Evolutionary conservation across 2,113 vertebrate genomes (phyloP), one percentile per base, ranked within the genome.

Genomic region (Reinhardtius hippoglossoides): DNA sequence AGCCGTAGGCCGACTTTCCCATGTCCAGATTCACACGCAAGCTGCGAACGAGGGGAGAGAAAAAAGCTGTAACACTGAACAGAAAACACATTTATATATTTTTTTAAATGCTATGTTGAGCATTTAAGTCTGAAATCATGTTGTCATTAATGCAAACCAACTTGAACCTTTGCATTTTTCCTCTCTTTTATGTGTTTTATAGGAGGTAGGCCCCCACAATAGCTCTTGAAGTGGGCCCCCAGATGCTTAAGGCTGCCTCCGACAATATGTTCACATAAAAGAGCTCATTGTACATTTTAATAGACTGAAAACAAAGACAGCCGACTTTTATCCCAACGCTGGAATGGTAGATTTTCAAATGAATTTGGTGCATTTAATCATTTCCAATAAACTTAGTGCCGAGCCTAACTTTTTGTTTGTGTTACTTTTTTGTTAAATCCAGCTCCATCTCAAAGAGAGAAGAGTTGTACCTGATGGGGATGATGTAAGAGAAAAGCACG

Each of bases 401-500:
- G 7, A 2, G 16, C 4, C 0, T 18, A 7, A 50, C 50, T 16
- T 40, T 68, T 64, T 42, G 21, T 10, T 7, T 18, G n/a, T 58
- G 23, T 40, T n/a, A n/a, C n/a, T n/a, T n/a, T n/a, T n/a, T n/a
- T n/a, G n/a, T n/a, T n/a, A n/a, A 31, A 31, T 31, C 31, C 31
- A 31, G 6, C 31, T 31, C 31, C 31, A 31, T 31, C 31, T 31
- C 31, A 31, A 6, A 31, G 31, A 31, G 9, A 52, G 18, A 52
- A 21, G 9, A 9, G 18, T 18, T 20, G 15, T 94, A 99, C 98
- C 98, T 99, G 94, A 99, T 99, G 0, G 98, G 98, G 67, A 99
- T 99, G 93, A 99, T 99, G 93, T 99, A 99, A 31, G 98, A 99
- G 91, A 99, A 99, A 44, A 99, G 96, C 3, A 99, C 97, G 8